Percentiles rank a stretch among this genome's conserved stretches.
Conservation (phyloP, 2,797 vertebrate species). For the Eulemur coronatus region DNA sequence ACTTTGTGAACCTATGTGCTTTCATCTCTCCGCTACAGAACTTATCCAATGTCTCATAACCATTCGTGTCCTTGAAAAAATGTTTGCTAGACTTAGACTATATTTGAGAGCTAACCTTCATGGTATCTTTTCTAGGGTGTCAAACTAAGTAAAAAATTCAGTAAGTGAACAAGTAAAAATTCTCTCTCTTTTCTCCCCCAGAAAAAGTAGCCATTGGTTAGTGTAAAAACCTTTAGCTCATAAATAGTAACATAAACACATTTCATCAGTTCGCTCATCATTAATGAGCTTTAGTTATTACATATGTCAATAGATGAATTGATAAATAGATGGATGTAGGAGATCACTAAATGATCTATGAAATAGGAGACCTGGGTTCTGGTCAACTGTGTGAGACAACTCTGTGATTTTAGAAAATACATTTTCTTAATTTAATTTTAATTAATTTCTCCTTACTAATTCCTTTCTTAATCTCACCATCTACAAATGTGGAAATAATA, state of each 20-base stretch:
- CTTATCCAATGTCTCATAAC: background rate
- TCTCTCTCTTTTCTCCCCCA: background rate
- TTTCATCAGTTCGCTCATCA: background rate
- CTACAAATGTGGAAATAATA: background rate
- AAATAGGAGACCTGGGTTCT: background rate
- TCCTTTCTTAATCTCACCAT: background rate
- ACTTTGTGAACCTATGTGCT: background rate
- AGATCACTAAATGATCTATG: background rate
- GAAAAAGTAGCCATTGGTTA: background rate
- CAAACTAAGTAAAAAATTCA: background rate
- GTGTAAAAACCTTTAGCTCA: background rate
- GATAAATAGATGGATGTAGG: background rate
- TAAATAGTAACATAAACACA: background rate
- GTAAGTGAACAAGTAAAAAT: background rate
- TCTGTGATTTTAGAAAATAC: background rate
- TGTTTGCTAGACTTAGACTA: background rate
- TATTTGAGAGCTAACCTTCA: background rate
- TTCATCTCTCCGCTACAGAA: background rate
- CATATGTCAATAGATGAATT: background rate
- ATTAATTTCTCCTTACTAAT: background rate
- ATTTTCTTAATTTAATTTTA: background rate
- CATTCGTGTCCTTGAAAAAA: background rate
- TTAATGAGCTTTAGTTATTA: background rate
- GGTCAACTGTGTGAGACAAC: background rate
- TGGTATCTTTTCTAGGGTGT: background rate